phyloP scores from a whole-genome alignment of 1,140 invertebrate species.

The Cydia amplana region DNA sequence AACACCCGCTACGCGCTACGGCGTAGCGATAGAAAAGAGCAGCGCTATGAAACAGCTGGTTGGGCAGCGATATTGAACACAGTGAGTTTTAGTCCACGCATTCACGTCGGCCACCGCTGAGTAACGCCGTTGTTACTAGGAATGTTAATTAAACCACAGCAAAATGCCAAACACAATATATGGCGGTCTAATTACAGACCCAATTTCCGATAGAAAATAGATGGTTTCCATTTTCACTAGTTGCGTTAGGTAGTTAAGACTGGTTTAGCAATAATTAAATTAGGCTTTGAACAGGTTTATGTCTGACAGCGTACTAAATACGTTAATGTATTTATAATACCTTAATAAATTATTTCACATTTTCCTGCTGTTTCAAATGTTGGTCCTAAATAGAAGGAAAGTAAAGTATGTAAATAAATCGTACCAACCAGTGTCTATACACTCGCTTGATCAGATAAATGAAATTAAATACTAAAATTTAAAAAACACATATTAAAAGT shows the following conservation, averaged over 20 bases:
- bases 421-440: no score
- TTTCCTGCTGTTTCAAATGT: not conserved
- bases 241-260: not conserved
- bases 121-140: not conserved
- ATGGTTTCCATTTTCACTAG: conserved; percentile 5
- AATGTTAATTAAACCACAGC: conserved; percentile 26
- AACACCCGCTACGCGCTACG: not conserved
- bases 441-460: no score
- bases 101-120: conserved; percentile 1
- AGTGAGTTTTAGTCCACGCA: not conserved
- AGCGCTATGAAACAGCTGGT: not conserved
- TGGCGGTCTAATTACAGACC: conserved; percentile 23
- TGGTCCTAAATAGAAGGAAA: not conserved
- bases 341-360: not conserved
- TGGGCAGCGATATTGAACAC: not conserved
- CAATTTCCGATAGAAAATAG: conserved; percentile 28
- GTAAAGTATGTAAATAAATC: no score
- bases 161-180: conserved; percentile 22
- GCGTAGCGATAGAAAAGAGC: not conserved
- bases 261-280: not conserved
- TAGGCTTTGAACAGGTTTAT: no score
- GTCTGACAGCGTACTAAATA: not conserved
- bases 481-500: no score
- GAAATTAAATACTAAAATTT: no score
- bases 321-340: no score